Evolutionary conservation across 2,797 vertebrate genomes (phyloP).

Genomic region (Falco berigora): DNA sequence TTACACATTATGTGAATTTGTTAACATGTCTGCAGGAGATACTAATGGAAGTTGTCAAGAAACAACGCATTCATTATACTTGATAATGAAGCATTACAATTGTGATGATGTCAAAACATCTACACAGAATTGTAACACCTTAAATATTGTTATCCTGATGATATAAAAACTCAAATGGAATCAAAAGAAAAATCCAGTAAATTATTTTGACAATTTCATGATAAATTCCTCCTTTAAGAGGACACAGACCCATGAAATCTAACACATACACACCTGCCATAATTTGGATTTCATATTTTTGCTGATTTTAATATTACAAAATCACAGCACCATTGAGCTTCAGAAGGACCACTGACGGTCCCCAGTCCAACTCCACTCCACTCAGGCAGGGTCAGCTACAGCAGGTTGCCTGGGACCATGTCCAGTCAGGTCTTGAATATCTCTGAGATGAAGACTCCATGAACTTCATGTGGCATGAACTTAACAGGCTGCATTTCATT

Average conservation of each 20-base stretch:
- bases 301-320: background rate
- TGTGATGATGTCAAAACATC: background rate
- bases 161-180: background rate
- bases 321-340: background rate
- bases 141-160: background rate
- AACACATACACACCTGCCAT: background rate
- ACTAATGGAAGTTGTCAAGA: background rate
- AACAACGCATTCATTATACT: background rate
- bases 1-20: background rate
- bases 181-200: background rate
- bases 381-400: background rate
- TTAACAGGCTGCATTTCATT: background rate
- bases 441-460: background rate
- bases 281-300: background rate
- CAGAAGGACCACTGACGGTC: background rate
- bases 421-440: background rate
- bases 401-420: background rate
- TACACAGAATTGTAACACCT: background rate
- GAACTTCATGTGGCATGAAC: background rate
- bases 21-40: background rate
- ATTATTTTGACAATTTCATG: background rate
- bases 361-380: background rate
- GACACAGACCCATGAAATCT: background rate
- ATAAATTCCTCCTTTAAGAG: background rate
- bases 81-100: background rate